Evolutionary conservation across 1,140 invertebrate species (phyloP), one percentile per base, ranked within the genome.

Genomic region (Bombus pyrosoma): DNA sequence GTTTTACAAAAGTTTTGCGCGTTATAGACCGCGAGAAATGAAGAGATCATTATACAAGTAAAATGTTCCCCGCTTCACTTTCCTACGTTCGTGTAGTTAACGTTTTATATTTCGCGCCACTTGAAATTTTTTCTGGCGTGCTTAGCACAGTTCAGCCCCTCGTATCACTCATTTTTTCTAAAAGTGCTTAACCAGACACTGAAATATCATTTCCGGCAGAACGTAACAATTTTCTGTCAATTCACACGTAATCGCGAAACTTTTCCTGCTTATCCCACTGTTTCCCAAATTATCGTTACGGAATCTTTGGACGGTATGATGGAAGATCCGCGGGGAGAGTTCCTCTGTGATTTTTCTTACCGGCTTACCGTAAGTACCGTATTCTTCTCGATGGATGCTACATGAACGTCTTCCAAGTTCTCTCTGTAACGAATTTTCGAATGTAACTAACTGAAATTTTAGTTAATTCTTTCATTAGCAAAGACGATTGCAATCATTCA

Each of bases 1-100:
- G 15, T 22, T 57, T 71, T n/a, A 13, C 37, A 3, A 41, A 25
- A 43, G 28, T 82, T 47, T 37, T 25, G 3, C 41, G 9, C 37
- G 32, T 66, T 53, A 25, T 43, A 32, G 74, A 15, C 43, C 28
- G 68, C 28, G 25, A 37, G 53, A 72, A 72, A 84, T n/a, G 76
- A 12, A 9, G 68, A 72, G 83, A 72, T 85, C 68, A 73, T 85
- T 85, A 80, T 73, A 41, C 77, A 12, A 37, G 59, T 18, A n/a
- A 39, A 83, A 85, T 37, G 41, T 77, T 78, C 37, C 57, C 6
- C 0, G 12, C 25, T 28, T 10, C 6, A 2, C 15, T 79, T 37
- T 69, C 15, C n/a, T 53, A 5, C 22, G 10, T 57, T 59, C 43
- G 25, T 9, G 28, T 32, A 28, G 62, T 80, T 72, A 73, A 80